Evolutionary conservation across 2,888 invertebrate species (phyloP), one percentile per base, ranked within the genome.

Genomic region (Bellardia pandia): DNA sequence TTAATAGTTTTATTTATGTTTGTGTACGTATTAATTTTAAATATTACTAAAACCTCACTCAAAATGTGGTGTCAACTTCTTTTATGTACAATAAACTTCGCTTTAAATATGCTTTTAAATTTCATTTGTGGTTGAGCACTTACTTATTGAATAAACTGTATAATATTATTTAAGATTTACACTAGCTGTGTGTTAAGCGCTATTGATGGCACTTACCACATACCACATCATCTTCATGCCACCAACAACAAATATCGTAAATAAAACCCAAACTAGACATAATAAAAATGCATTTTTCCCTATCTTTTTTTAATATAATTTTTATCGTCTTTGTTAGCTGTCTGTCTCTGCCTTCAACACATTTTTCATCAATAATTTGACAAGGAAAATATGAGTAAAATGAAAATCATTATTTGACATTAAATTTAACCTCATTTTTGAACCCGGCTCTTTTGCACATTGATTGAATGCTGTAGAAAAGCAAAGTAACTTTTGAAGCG

Each of bases 351-450:
- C 66, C 60, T 78, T 78, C 30, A 45, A 53, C 51, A 85, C 79
- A 75, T 79, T 79, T 79, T 79, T 79, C 79, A 79, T 85, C 79
- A 74, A 79, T 75, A 75, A 74, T 85, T 79, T 85, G 74, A 85
- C 68, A 85, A 68, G 16, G 48, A 68, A 79, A 60, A 58, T 37
- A 45, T 60, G 42, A 60, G 66, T 66, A 58, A 68, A 85, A 68
- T 60, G 58, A 60, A 68, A 84, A 74, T 68, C 72, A 66, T 77
- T 78, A 84, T 74, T 84, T 78, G 66, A 51, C 58, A 74, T 79
- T 69, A 75, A 85, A 74, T 85, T 79, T 79, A 74, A 85, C 68
- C 62, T 62, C 68, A 45, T 60, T 74, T 78, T 30, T 69, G 75
- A 79, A 74, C 78, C 53, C 68, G 64, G 23, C 76, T 45, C 13